Base-by-base conservation (phyloP, 2,888 invertebrate species). In the Mimumesa dahlbomi region DNA sequence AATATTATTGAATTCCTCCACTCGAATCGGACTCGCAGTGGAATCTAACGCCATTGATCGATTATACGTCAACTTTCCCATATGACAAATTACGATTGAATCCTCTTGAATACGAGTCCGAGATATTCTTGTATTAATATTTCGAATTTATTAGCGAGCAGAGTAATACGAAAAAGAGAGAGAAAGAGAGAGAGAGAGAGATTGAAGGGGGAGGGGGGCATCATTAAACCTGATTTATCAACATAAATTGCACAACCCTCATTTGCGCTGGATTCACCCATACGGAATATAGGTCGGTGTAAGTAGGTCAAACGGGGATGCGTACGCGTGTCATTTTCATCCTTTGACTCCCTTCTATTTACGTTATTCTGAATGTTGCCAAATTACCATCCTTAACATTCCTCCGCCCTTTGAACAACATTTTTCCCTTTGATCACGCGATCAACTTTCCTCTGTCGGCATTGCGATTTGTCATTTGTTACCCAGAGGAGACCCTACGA, bases 211-310 rank as follows among this genome's bases (percentile, higher is more conserved):
- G n/a, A n/a, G 16, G 34, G n/a, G 22, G 45, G 19, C 7, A 11
- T 14, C n/a, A 14, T 16, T 22, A 3, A 48, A 48, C 46, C 40
- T 29, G 46, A 65, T 68, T 48, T 40, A 29, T 34, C 43, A 16
- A 43, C 42, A 34, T 36, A 49, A 42, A 19, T n/a, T n/a, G 40
- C 18, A 40, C 16, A 14, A 31, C 19, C 18, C 53, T 58, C 45
- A 45, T 54, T 45, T 38, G 25, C 45, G 21, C 50, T 38, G 31
- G 54, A 59, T 58, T 40, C 22, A 31, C 59, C 21, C 29, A 1
- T 11, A 5, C 38, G 46, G 42, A 57, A 70, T 70, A 48, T 64
- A 54, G 75, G 50, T 66, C 61, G 46, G 29, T n/a, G 36, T 46
- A 58, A 53, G 49, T 49, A 54, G 62, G 75, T 74, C 58, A 57